A percentile compares a stretch with the other conserved stretches of the same genome.
Evolutionary conservation across 1,140 invertebrate species (phyloP).

Genomic region (Drosophila prosaltans): DNA sequence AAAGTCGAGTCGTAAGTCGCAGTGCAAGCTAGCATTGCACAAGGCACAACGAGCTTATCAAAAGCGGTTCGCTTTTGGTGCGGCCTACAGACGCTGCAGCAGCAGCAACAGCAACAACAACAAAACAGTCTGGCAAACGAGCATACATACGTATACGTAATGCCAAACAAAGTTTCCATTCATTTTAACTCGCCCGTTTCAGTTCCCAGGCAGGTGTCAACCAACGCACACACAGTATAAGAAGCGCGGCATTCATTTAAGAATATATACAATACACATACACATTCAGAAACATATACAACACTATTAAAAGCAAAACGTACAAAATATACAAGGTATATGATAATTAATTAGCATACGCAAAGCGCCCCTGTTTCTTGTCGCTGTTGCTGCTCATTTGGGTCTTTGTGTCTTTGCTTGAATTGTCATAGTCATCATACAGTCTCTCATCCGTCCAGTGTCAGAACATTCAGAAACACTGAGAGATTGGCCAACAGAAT

Average conservation of each 20-base stretch:
- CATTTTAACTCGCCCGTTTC: slow-evolving; percentile 49
- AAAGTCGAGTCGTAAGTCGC: not conserved
- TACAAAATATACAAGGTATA: slow-evolving; percentile 17
- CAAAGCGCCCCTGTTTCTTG: slow-evolving; percentile 6
- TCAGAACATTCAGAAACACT: not conserved
- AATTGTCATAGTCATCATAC: not conserved
- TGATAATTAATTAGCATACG: slow-evolving; percentile 54
- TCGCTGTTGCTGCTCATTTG: not conserved
- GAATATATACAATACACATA: slow-evolving; percentile 29
- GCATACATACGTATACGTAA: slow-evolving; percentile 49
- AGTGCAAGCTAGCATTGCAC: not conserved
- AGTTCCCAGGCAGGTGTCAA: slow-evolving; percentile 64
- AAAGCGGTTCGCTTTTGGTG: not conserved
- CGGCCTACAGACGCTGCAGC: not conserved
- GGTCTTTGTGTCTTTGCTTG: slow-evolving; percentile 7
- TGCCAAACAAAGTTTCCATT: slow-evolving; percentile 50
- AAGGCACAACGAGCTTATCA: slow-evolving; percentile 7
- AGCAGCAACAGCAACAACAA: slow-evolving; percentile 9
- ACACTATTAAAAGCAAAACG: slow-evolving; percentile 1
- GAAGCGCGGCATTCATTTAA: slow-evolving; percentile 41
- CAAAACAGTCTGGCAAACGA: slow-evolving; percentile 50
- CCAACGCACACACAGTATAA: slow-evolving; percentile 42
- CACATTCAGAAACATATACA: slow-evolving; percentile 24
- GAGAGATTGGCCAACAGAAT: not conserved
- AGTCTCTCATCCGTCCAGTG: not conserved